Evolutionary conservation across 2,888 invertebrate genomes (phyloP), one percentile per base, ranked within the genome.

Genomic region (Coremacera marginata): DNA sequence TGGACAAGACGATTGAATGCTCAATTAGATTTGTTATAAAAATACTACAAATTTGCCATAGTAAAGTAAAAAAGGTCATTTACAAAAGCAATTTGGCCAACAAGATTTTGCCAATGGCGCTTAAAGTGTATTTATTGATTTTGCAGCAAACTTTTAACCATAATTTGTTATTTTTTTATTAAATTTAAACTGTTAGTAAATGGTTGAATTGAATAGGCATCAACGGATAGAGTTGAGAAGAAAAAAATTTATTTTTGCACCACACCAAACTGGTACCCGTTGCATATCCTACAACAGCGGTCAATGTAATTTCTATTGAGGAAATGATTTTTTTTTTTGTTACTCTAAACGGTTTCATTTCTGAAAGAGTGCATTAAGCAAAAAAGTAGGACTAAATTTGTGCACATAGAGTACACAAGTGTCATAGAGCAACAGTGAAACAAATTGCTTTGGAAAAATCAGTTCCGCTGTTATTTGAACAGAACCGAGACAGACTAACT

Each of bases 131-230:
- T 70, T 72, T 73, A 76, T 79, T 77, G 77, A 79, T 78, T 70
- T 79, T 79, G 80, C 68, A 77, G 76, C 78, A 79, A 79, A 79
- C 80, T 80, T 79, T 80, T 78, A 78, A 78, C 79, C 80, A 65
- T 11, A 27, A 27, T 14, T 8, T 44, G 44, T 14, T 44, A 11
- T 1, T 44, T 11, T 44, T 1, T 11, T 44, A 11, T 44, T 44
- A 44, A 44, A 44, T 44, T 44, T 11, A 11, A 44, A 11, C 2
- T 44, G 11, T 44, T 11, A 11, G 44, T 11, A n/a, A n/a, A n/a
- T n/a, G 2, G 11, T 44, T 44, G 44, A 14, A 11, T 44, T 11
- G 44, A 44, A 44, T 11, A 44, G 11, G 44, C 44, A 44, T 11
- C 44, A 11, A 44, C 3, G 11, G 44, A 44, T 11, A 3, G 7